Percentiles rank a stretch among this genome's conserved stretches.
phyloP scores from a whole-genome alignment of 2,797 vertebrate genomes.

The Perodicticus potto region DNA sequence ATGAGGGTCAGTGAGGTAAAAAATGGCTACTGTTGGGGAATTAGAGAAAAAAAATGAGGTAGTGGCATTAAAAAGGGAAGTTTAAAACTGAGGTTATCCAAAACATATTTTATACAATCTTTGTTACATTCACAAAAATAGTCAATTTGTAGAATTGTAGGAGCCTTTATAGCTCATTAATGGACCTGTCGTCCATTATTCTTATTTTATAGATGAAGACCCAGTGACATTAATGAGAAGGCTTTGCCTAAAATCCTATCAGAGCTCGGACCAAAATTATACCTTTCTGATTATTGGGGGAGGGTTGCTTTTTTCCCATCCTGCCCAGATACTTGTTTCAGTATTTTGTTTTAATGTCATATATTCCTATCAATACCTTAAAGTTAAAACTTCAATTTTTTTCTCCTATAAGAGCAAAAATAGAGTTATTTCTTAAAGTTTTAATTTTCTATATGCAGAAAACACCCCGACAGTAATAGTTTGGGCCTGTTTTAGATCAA shows the following conservation, averaged over 20 bases:
- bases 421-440: background rate
- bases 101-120: background rate
- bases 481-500: background rate
- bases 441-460: background rate
- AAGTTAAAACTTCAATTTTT: background rate
- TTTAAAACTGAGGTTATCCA: background rate
- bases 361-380: background rate
- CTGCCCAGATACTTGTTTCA: background rate
- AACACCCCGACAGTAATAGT: background rate
- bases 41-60: background rate
- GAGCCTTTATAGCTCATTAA: background rate
- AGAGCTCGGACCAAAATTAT: background rate
- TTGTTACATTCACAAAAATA: background rate
- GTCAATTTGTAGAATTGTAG: background rate
- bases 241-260: background rate
- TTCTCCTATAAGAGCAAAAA: background rate
- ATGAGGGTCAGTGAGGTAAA: background rate
- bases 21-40: background rate
- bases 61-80: background rate
- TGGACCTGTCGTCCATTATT: background rate
- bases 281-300: background rate
- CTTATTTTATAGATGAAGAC: background rate
- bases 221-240: background rate
- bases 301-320: background rate
- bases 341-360: background rate